Percentiles rank a stretch among this genome's conserved stretches.
Evolutionary conservation across 2,888 invertebrate species (phyloP).

Genomic region (Lasius platythorax): DNA sequence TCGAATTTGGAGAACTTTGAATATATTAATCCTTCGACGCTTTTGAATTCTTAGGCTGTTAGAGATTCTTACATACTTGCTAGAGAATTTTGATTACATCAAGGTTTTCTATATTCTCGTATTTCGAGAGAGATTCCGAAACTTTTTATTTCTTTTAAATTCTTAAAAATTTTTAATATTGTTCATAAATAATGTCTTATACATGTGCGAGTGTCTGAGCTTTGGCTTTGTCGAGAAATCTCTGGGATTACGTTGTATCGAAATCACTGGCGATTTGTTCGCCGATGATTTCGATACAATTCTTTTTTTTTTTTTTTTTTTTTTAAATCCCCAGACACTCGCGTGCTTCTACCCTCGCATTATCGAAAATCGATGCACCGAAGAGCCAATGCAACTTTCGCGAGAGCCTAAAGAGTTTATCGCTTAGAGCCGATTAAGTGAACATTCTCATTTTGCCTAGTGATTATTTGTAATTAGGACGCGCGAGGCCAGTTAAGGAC

Average conservation of each 20-base stretch:
- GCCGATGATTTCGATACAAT: background rate
- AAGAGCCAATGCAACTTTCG: conserved; percentile 34
- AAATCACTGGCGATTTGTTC: background rate
- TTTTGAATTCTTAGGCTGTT: conserved; percentile 2
- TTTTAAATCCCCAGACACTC: background rate
- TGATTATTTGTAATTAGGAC: conserved; percentile 12
- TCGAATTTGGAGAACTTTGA: background rate
- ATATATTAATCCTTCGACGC: conserved; percentile 9
- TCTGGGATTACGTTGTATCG: background rate
- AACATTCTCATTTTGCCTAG: conserved; percentile 16
- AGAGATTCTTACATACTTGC: background rate
- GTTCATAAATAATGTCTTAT: background rate
- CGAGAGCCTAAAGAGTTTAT: conserved; percentile 28
- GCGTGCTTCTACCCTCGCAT: background rate
- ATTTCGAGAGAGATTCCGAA: background rate
- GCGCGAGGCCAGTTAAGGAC: conserved; percentile 35
- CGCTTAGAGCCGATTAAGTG: conserved; percentile 8
- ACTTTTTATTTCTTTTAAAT: conserved; percentile 9
- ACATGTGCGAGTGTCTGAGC: background rate
- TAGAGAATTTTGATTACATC: background rate
- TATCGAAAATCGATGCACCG: background rate
- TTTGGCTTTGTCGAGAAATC: background rate
- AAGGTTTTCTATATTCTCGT: conserved; percentile 1
- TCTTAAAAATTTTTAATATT: conserved; percentile 19
- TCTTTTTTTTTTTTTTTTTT: background rate